Conservation (phyloP, 2,113 vertebrate genomes). For the Poicephalus gulielmi region DNA sequence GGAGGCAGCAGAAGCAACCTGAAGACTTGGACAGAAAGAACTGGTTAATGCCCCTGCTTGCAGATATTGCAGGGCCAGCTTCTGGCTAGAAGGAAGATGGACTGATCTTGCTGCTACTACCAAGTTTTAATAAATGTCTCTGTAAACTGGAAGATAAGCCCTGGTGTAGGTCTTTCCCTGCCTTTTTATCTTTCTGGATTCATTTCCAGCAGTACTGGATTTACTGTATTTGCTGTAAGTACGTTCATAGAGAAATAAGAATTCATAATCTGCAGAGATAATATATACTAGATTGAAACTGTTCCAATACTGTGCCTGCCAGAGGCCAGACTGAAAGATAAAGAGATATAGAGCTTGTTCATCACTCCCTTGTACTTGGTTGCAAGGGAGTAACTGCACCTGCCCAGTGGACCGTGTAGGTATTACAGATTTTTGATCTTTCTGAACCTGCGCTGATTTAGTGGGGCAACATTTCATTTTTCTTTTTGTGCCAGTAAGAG, state of each 20-base stretch:
- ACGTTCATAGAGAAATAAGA: constrained; percentile 29
- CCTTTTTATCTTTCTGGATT: neutral
- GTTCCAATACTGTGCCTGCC: constrained; percentile 32
- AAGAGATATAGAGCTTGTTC: constrained; percentile 27
- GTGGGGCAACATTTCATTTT: neutral
- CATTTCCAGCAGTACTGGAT: neutral
- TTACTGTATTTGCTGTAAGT: constrained; percentile 27
- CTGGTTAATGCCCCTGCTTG: neutral
- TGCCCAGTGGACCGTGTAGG: neutral
- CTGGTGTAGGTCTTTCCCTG: neutral
- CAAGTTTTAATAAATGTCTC: neutral
- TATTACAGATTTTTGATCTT: neutral
- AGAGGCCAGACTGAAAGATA: constrained; percentile 23
- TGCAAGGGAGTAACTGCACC: neutral
- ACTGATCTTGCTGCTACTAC: neutral
- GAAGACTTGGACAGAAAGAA: neutral
- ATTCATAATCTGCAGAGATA: constrained; percentile 39
- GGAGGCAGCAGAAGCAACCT: neutral
- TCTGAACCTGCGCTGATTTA: constrained; percentile 9
- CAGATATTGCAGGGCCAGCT: neutral
- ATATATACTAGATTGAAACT: constrained; percentile 9
- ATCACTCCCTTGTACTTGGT: neutral
- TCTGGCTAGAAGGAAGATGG: neutral
- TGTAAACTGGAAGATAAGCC: neutral
- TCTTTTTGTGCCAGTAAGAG: neutral